Base-by-base conservation (phyloP, 2,797 vertebrate genomes). In the Phoxinus dragarum region DNA sequence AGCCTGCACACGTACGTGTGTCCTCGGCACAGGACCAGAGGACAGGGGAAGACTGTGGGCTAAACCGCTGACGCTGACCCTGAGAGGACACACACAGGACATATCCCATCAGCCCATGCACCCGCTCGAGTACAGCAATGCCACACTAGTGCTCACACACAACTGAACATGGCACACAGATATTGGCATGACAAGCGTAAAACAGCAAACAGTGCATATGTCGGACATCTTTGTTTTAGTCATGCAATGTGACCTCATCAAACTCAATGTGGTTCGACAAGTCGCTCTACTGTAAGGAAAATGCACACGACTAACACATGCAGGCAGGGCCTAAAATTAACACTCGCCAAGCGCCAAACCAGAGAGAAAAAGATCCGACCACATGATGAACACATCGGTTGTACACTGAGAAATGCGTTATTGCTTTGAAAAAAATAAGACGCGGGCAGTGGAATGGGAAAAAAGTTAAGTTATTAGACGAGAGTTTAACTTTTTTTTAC, bases 1-100 rank as follows among this genome's bases (percentile, higher is more conserved):
- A 56, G 61, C 40, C 56, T 52, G 61, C 2, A 34, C 5, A 2
- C 5, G 42, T 49, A 36, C 6, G 40, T 3, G 71, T 82, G 56
- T 74, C 64, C 66, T 81, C 14, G 17, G 19, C 42, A 49, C 71
- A 84, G 67, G 61, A 75, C 14, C 16, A 52, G 44, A 68, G 34
- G 59, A 76, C 44, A 38, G 23, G 14, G 66, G 27, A 61, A 49
- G 44, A 52, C 44, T 67, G 44, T 38, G n/a, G 2, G 8, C 72
- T 75, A 83, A 75, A 83, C 31, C 10, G 16, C 44, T 44, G 8
- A 38, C 2, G 27, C 52, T 34, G 3, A 56, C 31, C 44, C 21
- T 40, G 49, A 17, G 23, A 36, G 42, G 54, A 82, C 71, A 66
- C 40, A n/a, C 21, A 6, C 6, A 40, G 66, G 49, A 54, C 14